These are phyloP conservation scores for Columba janthina DNA, from an alignment of 2,113 vertebrate genomes.

Conservation along the genomic window DNA sequence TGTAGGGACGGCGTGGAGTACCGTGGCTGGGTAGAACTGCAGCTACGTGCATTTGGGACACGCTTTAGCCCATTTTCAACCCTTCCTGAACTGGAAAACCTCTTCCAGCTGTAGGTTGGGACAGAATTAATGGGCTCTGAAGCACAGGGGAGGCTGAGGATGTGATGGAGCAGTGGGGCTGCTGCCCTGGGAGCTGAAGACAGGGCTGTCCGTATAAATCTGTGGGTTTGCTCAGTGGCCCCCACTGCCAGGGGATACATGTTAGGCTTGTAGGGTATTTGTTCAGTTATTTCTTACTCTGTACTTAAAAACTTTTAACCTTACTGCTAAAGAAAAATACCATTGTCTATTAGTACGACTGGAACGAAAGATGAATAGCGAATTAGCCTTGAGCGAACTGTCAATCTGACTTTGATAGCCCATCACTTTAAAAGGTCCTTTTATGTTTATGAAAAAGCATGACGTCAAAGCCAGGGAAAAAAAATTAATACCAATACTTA, in stretches of 20 bases:
- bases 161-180: neutral
- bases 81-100: neutral
- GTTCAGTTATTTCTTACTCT: conserved; percentile 61
- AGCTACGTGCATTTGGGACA: neutral
- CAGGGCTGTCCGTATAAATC: neutral
- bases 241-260: neutral
- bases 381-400: conserved; percentile 89
- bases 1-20: neutral
- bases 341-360: conserved; percentile 90
- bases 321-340: conserved; percentile 85
- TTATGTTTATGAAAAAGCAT: conserved; percentile 86
- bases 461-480: conserved; percentile 90
- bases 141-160: neutral
- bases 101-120: neutral
- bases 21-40: too few relatives aligned
- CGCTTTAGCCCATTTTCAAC: neutral
- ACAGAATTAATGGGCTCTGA: neutral
- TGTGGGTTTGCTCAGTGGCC: neutral
- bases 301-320: conserved; percentile 78
- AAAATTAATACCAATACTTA: conserved; percentile 86
- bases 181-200: neutral
- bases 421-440: conserved; percentile 85
- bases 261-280: conserved; percentile 41
- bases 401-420: conserved; percentile 87
- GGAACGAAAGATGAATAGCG: conserved; percentile 98